Evolutionary conservation across 2,113 vertebrate species (phyloP).

Genomic region (Vicugna pacos): DNA sequence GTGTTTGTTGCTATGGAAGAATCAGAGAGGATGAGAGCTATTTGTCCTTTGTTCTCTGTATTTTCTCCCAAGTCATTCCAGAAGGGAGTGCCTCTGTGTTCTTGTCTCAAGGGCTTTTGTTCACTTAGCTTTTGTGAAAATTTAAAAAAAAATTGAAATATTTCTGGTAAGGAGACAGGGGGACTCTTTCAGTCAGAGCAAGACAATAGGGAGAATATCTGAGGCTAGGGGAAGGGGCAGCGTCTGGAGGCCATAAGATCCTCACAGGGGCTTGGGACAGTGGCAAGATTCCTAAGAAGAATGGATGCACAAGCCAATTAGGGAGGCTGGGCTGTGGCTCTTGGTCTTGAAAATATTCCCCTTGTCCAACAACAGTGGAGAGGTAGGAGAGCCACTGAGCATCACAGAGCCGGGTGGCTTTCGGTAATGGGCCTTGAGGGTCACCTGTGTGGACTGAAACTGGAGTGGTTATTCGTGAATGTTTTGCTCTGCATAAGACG

Average conservation of each 20-base stretch:
- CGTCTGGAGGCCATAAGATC: background rate
- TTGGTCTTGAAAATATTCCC: background rate
- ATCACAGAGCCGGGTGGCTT: background rate
- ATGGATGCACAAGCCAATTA: background rate
- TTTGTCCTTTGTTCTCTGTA: background rate
- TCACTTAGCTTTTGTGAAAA: background rate
- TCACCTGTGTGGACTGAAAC: background rate
- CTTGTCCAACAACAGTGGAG: background rate
- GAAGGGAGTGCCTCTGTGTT: background rate
- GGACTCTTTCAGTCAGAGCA: background rate
- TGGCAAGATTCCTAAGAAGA: background rate
- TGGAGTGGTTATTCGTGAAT: background rate
- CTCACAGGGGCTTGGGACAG: background rate
- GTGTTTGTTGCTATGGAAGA: background rate
- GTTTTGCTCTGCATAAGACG: background rate
- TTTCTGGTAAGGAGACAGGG: background rate
- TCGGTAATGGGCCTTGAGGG: background rate
- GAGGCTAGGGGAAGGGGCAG: background rate
- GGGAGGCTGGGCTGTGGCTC: background rate
- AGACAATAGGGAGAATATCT: background rate
- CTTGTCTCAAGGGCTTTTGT: background rate
- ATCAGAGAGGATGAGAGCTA: background rate
- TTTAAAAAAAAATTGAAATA: background rate
- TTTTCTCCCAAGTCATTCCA: background rate
- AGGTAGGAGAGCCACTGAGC: background rate